phyloP scores from a whole-genome alignment of 2,888 invertebrate genomes.

The Pristionchus maxplancki region DNA sequence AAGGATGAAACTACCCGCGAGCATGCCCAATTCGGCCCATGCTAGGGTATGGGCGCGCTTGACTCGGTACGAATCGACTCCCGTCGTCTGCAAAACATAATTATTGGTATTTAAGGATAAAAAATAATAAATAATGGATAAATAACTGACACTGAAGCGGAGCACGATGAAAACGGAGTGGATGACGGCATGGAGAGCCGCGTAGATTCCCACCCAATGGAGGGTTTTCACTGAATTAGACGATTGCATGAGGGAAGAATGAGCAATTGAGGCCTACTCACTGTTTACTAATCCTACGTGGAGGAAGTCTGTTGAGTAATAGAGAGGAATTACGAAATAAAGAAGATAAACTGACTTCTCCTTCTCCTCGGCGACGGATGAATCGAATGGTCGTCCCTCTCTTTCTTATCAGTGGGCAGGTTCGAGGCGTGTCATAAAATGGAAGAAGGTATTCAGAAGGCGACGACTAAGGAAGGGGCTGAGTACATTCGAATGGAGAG shows the following conservation, averaged over 20 bases:
- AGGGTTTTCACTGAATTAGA: slow-evolving; percentile 42
- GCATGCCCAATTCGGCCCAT: slow-evolving; percentile 41
- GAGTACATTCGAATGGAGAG: slow-evolving; percentile 8
- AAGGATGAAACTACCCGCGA: slow-evolving; percentile 41
- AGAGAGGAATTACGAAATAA: slow-evolving; percentile 1
- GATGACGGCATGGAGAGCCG: slow-evolving; percentile 40
- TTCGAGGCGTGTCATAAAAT: not conserved
- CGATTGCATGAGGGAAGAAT: not conserved
- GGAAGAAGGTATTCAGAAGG: slow-evolving; percentile 3
- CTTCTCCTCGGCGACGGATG: not conserved
- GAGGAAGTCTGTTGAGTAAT: not conserved
- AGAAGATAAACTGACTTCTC: not conserved
- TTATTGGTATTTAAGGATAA: not conserved
- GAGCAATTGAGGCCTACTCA: not conserved
- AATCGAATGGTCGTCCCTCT: slow-evolving; percentile 27
- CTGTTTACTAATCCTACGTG: not conserved
- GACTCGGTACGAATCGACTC: slow-evolving; percentile 49
- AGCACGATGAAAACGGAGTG: slow-evolving; percentile 40
- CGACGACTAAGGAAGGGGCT: not conserved
- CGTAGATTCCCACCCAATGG: slow-evolving; percentile 40
- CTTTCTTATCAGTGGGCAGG: not conserved
- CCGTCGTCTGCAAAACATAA: slow-evolving; percentile 1
- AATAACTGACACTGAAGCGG: slow-evolving; percentile 9
- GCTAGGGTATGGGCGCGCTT: slow-evolving; percentile 27
- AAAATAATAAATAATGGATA: not conserved